Evolutionary conservation across 2,888 invertebrate genomes (phyloP), one percentile per base, ranked within the genome.

Genomic region (Sphinx pinastri): DNA sequence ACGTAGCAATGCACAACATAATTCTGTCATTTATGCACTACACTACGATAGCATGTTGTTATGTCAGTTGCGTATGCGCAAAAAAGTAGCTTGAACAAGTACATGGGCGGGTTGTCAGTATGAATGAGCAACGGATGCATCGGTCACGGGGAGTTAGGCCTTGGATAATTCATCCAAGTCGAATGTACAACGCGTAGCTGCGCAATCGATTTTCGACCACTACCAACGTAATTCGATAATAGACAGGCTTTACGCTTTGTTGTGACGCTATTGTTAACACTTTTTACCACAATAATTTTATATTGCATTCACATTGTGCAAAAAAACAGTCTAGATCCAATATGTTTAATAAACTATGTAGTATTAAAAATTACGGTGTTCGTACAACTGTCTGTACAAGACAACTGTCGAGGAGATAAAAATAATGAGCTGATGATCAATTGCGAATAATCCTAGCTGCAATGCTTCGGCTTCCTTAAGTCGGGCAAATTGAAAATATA

Each of bases 111-210:
- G 81, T 80, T 81, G 80, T 71, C 72, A 66, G 75, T 76, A 78
- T 85, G 82, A 88, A 88, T 86, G 81, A 81, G 72, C 82, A 79
- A 74, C 91, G 91, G 91, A 92, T 90, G 86, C 81, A 80, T 79
- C 82, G 81, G 86, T 90, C 88, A 89, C 84, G 85, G 83, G 84
- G 83, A 75, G 59, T 74, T 81, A 76, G 82, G 77, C 93, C 92
- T 93, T 93, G 92, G 89, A 90, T 91, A 89, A 76, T 47, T 47
- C 77, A 81, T 79, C 83, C 83, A 86, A 80, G 80, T 80, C 87
- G 83, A 88, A 91, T 91, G 85, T 81, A 88, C 88, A 87, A 86
- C 81, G 81, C 81, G 75, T 78, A 79, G 81, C 77, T 81, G 73
- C 81, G 82, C 83, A 83, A 82, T 80, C 77, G 66, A 59, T 70